Evolutionary conservation across 92 coral and sea anemone genomes (phyloP), one percentile per base, ranked within the genome.

Genomic region (Anthopleura xanthogrammica): DNA sequence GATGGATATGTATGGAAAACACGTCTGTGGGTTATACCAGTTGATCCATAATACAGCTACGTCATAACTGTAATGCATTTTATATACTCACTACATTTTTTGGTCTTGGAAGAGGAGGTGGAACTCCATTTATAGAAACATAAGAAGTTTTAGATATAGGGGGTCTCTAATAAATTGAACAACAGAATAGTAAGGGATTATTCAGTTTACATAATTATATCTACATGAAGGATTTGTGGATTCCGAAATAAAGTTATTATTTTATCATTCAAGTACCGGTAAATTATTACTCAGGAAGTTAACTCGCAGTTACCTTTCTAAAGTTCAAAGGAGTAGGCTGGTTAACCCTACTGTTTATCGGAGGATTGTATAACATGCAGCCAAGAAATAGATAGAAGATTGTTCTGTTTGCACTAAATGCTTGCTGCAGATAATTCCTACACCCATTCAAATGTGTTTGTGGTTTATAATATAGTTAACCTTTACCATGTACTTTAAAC

Each of bases 91-190:
- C 88, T 78, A 79, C 78, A 71, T 79, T 19, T 78, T 68, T 85
- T 29, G 80, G 16, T 85, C 88, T 85, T 85, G 88, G 88, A 3
- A 9, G 88, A 60, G 88, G 88, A 60, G 75, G 20, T 23, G 88
- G 88, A 36, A 79, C 79, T 14, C 88, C 88, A 56, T 85, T 85
- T 68, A 43, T 50, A 41, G 80, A 77, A 77, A 52, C 29, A 52
- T 77, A 55, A 50, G 80, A 52, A 17, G 79, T 17, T 77, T 81
- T 81, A 81, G 62, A 72, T 72, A 83, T 78, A 56, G 91, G 91
- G 54, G 87, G 91, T 75, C 85, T 82, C 91, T 88, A 79, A 79
- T 60, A 73, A 82, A 75, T 77, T 50, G 22, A 83, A 83, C 73
- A 83, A 74, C 70, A 83, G 17, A 41, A 77, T 77, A 52, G 23